These are phyloP conservation scores for Drosophila ercepeae DNA, from an alignment of 1,140 invertebrate species.

Conservation along the genomic window DNA sequence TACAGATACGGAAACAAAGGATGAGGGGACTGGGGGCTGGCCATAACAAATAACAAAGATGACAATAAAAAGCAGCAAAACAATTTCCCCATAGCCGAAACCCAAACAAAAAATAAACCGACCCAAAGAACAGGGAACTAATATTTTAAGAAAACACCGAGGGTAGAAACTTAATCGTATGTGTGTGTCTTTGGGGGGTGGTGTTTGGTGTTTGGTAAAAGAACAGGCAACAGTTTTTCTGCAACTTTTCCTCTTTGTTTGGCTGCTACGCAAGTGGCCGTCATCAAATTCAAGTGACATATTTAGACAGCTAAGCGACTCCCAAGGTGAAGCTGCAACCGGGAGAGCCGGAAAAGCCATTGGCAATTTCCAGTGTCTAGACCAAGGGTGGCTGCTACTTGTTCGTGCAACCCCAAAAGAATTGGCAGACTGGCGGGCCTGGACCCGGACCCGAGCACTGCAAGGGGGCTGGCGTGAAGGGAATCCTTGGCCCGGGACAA, in stretches of 20 bases:
- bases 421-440: not conserved
- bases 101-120: conserved; percentile 22
- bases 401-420: conserved; percentile 1
- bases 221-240: conserved; percentile 67
- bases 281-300: conserved; percentile 82
- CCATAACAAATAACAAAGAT: conserved; percentile 77
- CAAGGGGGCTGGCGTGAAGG: not conserved
- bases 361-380: conserved; percentile 69
- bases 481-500: conserved; percentile 57
- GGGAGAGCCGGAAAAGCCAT: conserved; percentile 43
- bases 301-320: conserved; percentile 82
- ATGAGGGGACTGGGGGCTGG: not conserved
- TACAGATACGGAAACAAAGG: conserved; percentile 35
- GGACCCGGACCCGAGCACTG: conserved; percentile 1
- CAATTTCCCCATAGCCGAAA: conserved; percentile 62
- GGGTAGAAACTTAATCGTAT: conserved; percentile 49
- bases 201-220: too few relatives aligned
- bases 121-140: conserved; percentile 65
- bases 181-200: conserved; percentile 23
- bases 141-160: conserved; percentile 78
- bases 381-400: conserved; percentile 21
- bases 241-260: conserved; percentile 1
- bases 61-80: conserved; percentile 82
- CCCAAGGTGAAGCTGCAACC: conserved; percentile 72
- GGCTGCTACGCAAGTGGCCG: conserved; percentile 65